Evolutionary conservation across 1,140 invertebrate genomes (phyloP).

Genomic region (Cyclargus thomasi): DNA sequence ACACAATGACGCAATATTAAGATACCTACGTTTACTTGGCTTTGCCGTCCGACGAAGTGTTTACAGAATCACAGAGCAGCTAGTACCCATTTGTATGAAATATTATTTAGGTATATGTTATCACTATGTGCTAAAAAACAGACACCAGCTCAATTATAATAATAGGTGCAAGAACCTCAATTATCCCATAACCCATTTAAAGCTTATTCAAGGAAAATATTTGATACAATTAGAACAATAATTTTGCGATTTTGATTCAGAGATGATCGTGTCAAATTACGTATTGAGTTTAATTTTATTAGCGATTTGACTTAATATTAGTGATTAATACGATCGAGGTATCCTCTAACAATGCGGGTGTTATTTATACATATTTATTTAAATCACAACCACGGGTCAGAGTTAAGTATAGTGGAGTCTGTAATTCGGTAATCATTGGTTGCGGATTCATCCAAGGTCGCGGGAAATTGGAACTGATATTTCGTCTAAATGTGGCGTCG

Average conservation of each 20-base stretch:
- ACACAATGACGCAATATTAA: too few species aligned
- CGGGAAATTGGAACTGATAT: conserved; percentile 50
- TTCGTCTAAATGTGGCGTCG: conserved; percentile 27
- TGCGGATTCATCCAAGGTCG: conserved; percentile 64
- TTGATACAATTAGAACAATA: conserved; percentile 38
- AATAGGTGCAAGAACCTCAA: conserved; percentile 18
- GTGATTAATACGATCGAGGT: conserved; percentile 52
- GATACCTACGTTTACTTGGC: too few species aligned
- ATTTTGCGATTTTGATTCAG: conserved; percentile 53
- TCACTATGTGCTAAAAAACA: too few species aligned
- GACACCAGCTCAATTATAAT: too few species aligned
- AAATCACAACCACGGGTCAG: conserved; percentile 50
- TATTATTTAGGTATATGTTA: too few species aligned
- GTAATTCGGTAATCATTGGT: conserved; percentile 72
- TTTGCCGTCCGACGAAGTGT: too few species aligned
- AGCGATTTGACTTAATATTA: conserved; percentile 60
- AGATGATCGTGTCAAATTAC: conserved; percentile 62
- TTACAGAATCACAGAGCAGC: too few species aligned
- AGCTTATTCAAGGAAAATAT: conserved; percentile 34
- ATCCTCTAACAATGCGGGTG: conserved; percentile 56
- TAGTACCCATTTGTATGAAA: too few species aligned
- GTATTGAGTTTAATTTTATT: conserved; percentile 64
- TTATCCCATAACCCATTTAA: conserved; percentile 27
- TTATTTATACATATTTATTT: conserved; percentile 73
- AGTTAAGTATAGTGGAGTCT: conserved; percentile 63